Conservation (phyloP, 2,888 invertebrate species). For the Phaedon cochleariae region DNA sequence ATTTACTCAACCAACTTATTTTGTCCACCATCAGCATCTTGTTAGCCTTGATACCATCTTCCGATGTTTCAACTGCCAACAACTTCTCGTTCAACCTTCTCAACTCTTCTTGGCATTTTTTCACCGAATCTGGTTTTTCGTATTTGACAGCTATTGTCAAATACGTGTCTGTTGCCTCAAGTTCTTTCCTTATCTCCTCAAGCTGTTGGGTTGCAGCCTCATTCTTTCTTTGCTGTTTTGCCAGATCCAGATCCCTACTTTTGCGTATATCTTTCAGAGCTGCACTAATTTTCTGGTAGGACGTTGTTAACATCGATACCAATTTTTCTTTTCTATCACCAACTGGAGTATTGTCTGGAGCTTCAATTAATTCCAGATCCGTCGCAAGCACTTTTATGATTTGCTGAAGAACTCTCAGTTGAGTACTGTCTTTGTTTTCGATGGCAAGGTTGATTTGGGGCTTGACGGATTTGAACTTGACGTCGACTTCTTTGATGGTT, state of each 20-base stretch:
- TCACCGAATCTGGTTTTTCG: constrained; percentile 14
- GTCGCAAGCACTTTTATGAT: constrained; percentile 43
- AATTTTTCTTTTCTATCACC: constrained; percentile 40
- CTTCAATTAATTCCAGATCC: constrained; percentile 44
- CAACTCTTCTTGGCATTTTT: constrained; percentile 34
- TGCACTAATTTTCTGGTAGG: constrained; percentile 40
- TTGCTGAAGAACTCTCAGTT: constrained; percentile 39
- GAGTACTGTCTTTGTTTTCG: constrained; percentile 41
- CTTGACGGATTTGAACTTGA: constrained; percentile 40
- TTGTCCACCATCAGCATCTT: constrained; percentile 36
- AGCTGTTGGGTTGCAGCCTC: constrained; percentile 37
- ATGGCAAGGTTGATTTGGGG: constrained; percentile 41
- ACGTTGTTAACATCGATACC: constrained; percentile 29
- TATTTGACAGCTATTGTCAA: constrained; percentile 15
- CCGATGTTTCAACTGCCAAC: constrained; percentile 33
- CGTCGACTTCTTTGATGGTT: constrained; percentile 44
- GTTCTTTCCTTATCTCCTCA: constrained; percentile 38
- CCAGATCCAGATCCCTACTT: constrained; percentile 36
- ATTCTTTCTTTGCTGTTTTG: constrained; percentile 33
- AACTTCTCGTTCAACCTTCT: constrained; percentile 32
- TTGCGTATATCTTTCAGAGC: constrained; percentile 39
- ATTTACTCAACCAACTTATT: constrained; percentile 32
- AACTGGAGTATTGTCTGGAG: constrained; percentile 32
- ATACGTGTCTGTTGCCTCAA: constrained; percentile 38
- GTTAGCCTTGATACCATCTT: constrained; percentile 36